These are phyloP conservation scores for Delichon dasypus DNA, from an alignment of 2,797 vertebrate species.

Conservation along the genomic window DNA sequence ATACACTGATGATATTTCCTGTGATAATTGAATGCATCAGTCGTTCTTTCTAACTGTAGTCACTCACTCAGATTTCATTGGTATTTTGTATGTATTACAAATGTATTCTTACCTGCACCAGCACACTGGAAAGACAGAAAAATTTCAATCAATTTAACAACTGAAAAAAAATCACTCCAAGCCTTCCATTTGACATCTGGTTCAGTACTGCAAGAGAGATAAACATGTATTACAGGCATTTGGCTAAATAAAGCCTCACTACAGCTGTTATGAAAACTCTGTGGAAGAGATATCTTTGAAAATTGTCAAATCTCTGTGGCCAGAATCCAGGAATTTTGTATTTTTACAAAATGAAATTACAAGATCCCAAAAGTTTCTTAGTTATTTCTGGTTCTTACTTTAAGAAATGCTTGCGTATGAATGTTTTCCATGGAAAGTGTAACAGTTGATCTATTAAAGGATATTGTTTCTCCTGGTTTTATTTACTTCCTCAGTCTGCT, in stretches of 20 bases:
- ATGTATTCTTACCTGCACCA: not conserved
- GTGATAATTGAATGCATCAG: not conserved
- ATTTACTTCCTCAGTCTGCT: not conserved
- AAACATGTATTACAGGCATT: not conserved
- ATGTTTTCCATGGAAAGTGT: not conserved
- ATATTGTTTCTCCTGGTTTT: not conserved
- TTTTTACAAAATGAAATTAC: not conserved
- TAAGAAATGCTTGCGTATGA: not conserved
- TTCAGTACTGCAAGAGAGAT: not conserved
- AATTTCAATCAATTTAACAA: not conserved
- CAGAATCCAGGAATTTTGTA: not conserved
- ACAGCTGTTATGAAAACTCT: conserved; percentile 16
- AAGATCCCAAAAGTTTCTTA: not conserved
- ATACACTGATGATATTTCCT: not conserved
- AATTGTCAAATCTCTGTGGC: conserved; percentile 1
- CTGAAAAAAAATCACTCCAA: not conserved
- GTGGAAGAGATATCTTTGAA: not conserved
- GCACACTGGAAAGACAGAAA: not conserved
- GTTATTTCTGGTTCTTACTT: not conserved
- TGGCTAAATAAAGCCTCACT: conserved; percentile 22
- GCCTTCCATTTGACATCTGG: not conserved
- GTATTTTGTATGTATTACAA: not conserved
- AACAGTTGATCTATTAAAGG: not conserved
- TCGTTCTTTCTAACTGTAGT: not conserved
- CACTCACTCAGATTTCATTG: not conserved